Evolutionary conservation across 2,113 vertebrate species (phyloP).

Genomic region (Petrocephalus zakoni): DNA sequence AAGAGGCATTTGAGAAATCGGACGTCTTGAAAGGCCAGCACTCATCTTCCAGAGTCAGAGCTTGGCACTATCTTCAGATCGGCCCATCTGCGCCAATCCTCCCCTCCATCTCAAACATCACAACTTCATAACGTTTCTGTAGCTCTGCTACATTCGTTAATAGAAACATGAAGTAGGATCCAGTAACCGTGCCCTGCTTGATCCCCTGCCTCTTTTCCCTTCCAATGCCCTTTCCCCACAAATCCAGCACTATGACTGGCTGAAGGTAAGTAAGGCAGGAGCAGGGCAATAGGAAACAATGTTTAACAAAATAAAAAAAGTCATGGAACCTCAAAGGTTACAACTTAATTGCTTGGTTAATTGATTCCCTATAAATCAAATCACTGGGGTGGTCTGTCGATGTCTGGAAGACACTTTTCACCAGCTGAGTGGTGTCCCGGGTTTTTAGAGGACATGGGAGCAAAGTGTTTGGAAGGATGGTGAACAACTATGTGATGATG

Average conservation of each 20-base stretch:
- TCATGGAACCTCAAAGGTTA: background rate
- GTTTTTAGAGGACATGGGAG: background rate
- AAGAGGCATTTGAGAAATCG: slow-evolving; percentile 53
- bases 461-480: background rate
- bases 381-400: background rate
- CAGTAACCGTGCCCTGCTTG: background rate
- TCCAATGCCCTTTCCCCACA: background rate
- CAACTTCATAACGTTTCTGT: background rate
- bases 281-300: background rate
- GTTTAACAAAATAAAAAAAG: slow-evolving; percentile 7
- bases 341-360: background rate
- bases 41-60: slow-evolving; percentile 40
- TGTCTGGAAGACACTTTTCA: background rate
- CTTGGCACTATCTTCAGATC: background rate
- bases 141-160: slow-evolving; percentile 29
- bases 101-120: background rate
- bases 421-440: background rate
- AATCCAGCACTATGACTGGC: background rate
- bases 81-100: background rate
- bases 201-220: background rate
- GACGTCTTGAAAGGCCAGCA: slow-evolving; percentile 38
- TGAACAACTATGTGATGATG: background rate
- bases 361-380: background rate
- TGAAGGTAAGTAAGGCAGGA: background rate
- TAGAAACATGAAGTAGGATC: slow-evolving; percentile 39